A percentile compares a stretch with the other conserved stretches of the same genome.
These are phyloP conservation scores for Bombylius discolor DNA, from an alignment of 2,888 invertebrate species.

Conservation along the genomic window DNA sequence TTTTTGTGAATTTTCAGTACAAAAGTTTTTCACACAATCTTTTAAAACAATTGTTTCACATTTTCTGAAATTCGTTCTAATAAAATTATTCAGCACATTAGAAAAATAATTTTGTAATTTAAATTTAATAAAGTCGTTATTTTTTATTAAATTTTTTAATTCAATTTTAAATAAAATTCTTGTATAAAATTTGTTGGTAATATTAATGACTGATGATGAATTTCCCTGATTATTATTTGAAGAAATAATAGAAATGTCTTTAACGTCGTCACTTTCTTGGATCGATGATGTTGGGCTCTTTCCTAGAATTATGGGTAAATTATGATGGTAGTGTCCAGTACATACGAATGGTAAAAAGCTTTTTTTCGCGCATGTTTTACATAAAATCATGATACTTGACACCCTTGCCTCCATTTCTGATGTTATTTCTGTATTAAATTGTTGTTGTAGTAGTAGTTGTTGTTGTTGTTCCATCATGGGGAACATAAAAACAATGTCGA, in stretches of 20 bases:
- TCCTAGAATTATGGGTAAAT: neutral
- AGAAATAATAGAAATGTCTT: neutral
- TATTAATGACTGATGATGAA: too few species aligned
- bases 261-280: constrained; percentile 9
- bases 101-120: neutral
- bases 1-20: neutral
- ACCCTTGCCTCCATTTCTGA: neutral
- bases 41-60: neutral
- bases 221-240: too few species aligned
- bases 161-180: too few species aligned
- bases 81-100: neutral
- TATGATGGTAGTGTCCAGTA: neutral
- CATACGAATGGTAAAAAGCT: constrained; percentile 5
- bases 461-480: neutral
- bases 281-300: constrained; percentile 11
- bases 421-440: neutral
- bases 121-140: neutral
- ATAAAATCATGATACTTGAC: constrained; percentile 7
- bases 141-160: too few species aligned
- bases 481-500: neutral
- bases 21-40: neutral
- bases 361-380: constrained; percentile 13
- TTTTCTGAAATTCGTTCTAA: too few species aligned
- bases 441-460: constrained; percentile 1
- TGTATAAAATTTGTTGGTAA: too few species aligned